Evolutionary conservation across 2,113 vertebrate species (phyloP).

Genomic region (Aegotheles bennettii): DNA sequence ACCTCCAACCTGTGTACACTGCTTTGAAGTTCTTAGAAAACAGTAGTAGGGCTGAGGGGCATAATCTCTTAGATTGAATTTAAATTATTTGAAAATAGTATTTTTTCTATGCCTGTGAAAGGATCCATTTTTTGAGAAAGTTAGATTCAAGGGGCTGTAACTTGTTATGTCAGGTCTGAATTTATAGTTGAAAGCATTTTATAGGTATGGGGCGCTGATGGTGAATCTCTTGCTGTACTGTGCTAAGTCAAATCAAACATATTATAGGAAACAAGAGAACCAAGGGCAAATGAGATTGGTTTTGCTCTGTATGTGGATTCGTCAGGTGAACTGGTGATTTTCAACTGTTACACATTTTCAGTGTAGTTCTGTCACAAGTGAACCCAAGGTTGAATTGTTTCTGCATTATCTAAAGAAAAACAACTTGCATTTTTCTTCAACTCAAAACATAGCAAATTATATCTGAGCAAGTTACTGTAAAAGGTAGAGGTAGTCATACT

Average conservation of each 20-base stretch:
- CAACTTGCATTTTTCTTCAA: not conserved
- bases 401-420: not conserved
- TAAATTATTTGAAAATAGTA: slow-evolving; percentile 31
- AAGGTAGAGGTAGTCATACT: not conserved
- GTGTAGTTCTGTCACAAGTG: not conserved
- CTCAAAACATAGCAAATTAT: not conserved
- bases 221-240: not conserved
- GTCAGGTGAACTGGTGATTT: not conserved
- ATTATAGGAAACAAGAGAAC: not conserved
- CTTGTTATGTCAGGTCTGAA: not conserved
- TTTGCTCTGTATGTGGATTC: not conserved
- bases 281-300: not conserved
- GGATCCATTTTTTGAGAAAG: slow-evolving; percentile 22
- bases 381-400: not conserved
- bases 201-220: not conserved
- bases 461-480: not conserved
- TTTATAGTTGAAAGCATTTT: slow-evolving; percentile 24
- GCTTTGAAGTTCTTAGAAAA: not conserved
- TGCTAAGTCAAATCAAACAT: not conserved
- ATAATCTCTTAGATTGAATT: not conserved
- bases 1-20: not conserved
- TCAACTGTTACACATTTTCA: not conserved
- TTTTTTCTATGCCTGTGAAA: not conserved
- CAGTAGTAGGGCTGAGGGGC: not conserved
- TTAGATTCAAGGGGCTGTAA: not conserved